A percentile compares a stretch with the other conserved stretches of the same genome.
Evolutionary conservation across 2,888 invertebrate genomes (phyloP).

Genomic region (Nomada ruficornis): DNA sequence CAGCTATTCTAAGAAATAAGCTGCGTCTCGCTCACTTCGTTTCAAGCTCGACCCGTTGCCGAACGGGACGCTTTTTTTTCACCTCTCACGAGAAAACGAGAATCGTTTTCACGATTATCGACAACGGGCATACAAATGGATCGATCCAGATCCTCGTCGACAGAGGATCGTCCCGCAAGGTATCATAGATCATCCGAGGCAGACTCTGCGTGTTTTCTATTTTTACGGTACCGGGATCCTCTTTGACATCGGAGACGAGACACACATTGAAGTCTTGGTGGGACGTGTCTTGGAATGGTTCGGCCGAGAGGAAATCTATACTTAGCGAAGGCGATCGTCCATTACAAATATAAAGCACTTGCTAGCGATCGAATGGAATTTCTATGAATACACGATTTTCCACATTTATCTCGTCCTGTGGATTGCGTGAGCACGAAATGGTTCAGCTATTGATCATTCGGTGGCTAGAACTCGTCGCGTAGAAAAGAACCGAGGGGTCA

Average conservation of each 20-base stretch:
- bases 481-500: too few relatives aligned
- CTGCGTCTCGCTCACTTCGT: neutral
- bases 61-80: neutral
- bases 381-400: neutral
- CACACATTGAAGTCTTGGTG: conserved; percentile 49
- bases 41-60: neutral
- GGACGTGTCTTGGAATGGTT: conserved; percentile 70
- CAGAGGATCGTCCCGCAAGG: conserved; percentile 10
- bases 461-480: too few relatives aligned
- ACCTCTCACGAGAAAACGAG: neutral
- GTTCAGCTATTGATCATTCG: neutral
- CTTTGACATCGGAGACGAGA: conserved; percentile 73
- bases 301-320: conserved; percentile 68
- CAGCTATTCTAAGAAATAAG: neutral
- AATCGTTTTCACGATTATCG: neutral
- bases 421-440: neutral
- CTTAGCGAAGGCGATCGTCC: conserved; percentile 68
- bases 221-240: conserved; percentile 62
- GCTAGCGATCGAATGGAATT: conserved; percentile 39
- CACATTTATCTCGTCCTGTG: neutral
- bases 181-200: conserved; percentile 39
- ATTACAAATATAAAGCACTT: conserved; percentile 64
- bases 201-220: conserved; percentile 63
- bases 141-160: neutral
- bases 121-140: neutral